Percentiles rank a stretch among this genome's conserved stretches.
Conservation (phyloP, 2,113 vertebrate species). For the Kryptolebias marmoratus region DNA sequence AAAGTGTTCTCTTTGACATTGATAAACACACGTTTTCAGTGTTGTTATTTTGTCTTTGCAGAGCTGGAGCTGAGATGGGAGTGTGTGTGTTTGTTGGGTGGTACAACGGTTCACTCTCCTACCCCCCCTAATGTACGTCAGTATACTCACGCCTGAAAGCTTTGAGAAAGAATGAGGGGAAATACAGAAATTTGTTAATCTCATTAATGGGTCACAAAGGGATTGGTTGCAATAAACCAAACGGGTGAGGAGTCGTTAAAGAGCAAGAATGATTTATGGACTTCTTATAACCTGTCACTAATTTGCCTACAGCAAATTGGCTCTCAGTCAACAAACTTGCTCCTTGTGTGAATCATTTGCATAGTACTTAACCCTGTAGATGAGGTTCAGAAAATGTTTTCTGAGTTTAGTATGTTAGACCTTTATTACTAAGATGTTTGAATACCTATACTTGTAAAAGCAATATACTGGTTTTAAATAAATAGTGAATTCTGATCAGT, state of each 20-base stretch:
- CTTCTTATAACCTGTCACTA: background rate
- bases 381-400: background rate
- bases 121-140: constrained; percentile 47
- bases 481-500: no score
- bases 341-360: background rate
- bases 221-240: background rate
- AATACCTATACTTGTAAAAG: no score
- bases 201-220: no score
- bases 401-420: no score
- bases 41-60: constrained; percentile 27
- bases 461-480: no score
- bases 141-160: background rate
- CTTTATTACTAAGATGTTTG: no score
- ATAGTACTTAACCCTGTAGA: no score
- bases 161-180: background rate
- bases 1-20: background rate
- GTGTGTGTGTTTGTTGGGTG: background rate
- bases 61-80: constrained; percentile 6
- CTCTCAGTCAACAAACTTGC: background rate
- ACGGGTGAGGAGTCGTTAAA: background rate
- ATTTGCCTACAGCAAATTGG: background rate
- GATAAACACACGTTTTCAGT: constrained; percentile 7
- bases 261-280: background rate
- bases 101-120: constrained; percentile 6
- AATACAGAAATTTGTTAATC: no score